Evolutionary conservation across 2,113 vertebrate species (phyloP).

Genomic region (Vanacampus margaritifer): DNA sequence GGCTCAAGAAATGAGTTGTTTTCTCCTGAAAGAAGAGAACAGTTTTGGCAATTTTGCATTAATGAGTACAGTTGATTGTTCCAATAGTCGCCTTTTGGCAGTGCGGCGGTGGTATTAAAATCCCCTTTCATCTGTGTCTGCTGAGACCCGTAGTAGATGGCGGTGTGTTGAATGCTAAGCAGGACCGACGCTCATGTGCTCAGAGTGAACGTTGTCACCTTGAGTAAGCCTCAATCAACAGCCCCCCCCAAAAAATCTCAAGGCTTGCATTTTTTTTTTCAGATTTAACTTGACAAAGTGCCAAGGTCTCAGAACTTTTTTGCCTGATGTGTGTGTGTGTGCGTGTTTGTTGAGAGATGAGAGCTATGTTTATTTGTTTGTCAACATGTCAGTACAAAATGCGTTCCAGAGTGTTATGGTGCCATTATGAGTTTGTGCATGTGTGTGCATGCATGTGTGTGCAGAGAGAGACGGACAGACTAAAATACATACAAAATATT

Average conservation of each 20-base stretch:
- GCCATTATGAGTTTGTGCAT: background rate
- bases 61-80: background rate
- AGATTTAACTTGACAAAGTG: constrained; percentile 49
- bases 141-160: constrained; percentile 1
- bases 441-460: constrained; percentile 2
- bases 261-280: constrained; percentile 35
- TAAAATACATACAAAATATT: too few species aligned
- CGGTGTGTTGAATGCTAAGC: constrained; percentile 42
- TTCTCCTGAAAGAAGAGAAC: background rate
- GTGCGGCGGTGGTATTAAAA: background rate
- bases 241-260: constrained; percentile 44
- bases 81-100: background rate
- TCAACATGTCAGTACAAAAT: constrained; percentile 15
- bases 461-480: background rate
- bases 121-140: background rate
- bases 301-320: constrained; percentile 32
- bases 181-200: constrained; percentile 19
- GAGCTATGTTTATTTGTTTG: constrained; percentile 34
- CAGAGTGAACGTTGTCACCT: constrained; percentile 52
- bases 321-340: constrained; percentile 37
- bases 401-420: background rate
- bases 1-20: background rate
- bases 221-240: constrained; percentile 35
- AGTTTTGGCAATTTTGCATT: background rate
- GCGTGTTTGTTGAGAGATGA: constrained; percentile 7